Percentiles rank a stretch among this genome's conserved stretches.
Evolutionary conservation across 2,797 vertebrate genomes (phyloP).

Genomic region (Kryptolebias ocellatus): DNA sequence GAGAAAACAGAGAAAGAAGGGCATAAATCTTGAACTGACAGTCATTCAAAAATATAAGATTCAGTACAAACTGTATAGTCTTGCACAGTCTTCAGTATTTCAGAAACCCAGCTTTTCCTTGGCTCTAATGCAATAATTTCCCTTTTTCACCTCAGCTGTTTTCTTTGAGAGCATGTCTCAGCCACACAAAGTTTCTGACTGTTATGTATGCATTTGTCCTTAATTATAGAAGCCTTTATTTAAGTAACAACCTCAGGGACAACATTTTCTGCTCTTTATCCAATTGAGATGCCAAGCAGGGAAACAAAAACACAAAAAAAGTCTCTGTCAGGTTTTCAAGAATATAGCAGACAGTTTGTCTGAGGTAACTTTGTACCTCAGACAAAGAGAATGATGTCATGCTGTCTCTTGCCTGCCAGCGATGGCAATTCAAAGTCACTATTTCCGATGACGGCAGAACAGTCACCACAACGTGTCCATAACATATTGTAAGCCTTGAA

Average conservation of each 20-base stretch:
- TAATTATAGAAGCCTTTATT: conserved; percentile 2
- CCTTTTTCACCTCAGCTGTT: neutral
- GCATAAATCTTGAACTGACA: too few relatives aligned
- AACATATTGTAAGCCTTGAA: conserved; percentile 22
- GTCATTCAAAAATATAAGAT: too few relatives aligned
- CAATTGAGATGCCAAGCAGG: conserved; percentile 36
- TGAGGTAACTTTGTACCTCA: conserved; percentile 31
- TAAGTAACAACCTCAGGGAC: neutral
- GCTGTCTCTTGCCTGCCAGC: conserved; percentile 46
- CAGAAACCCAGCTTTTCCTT: too few relatives aligned
- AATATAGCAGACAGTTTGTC: conserved; percentile 36
- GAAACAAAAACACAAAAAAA: conserved; percentile 54
- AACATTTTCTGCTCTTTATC: neutral
- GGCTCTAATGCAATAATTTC: too few relatives aligned
- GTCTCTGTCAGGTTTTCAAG: conserved; percentile 42
- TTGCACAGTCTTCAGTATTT: too few relatives aligned
- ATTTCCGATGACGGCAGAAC: conserved; percentile 29
- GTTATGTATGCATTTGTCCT: neutral
- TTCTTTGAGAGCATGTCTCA: neutral
- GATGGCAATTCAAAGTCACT: conserved; percentile 43
- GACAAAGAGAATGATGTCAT: conserved; percentile 68
- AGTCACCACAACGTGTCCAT: conserved; percentile 23
- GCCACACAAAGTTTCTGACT: too few relatives aligned
- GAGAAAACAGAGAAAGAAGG: too few relatives aligned
- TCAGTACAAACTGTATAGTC: too few relatives aligned